A percentile compares a stretch with the other conserved stretches of the same genome.
These are phyloP conservation scores for Palythoa grandiflora DNA, from an alignment of 92 coral and sea anemone genomes.

Conservation along the genomic window DNA sequence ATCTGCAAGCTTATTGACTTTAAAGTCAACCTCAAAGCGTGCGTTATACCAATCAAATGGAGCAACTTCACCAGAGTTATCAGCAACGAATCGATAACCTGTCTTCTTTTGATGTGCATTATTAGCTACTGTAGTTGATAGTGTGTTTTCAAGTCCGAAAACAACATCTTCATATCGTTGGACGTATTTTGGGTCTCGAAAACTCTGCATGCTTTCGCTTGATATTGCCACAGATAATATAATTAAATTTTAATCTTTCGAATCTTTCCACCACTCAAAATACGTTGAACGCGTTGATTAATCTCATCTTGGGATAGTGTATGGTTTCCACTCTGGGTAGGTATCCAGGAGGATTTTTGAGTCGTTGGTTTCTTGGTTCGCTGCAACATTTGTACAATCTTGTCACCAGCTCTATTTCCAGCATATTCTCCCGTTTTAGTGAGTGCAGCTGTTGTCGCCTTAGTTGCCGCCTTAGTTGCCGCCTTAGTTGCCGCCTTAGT, in stretches of 20 bases:
- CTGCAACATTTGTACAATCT: conserved; percentile 18
- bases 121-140: not conserved
- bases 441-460: not conserved
- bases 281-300: not conserved
- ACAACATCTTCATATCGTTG: conserved; percentile 45
- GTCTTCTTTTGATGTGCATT: conserved; percentile 1
- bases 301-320: not conserved
- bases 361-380: not conserved
- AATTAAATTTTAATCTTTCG: too few relatives aligned
- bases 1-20: not conserved
- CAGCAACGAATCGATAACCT: conserved; percentile 11
- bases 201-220: conserved; percentile 1
- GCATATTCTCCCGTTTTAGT: not conserved
- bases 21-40: conserved; percentile 2
- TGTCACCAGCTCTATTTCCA: conserved; percentile 18
- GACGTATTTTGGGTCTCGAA: conserved; percentile 16
- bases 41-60: conserved; percentile 50
- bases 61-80: conserved; percentile 22
- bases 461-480: not conserved
- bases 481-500: too few relatives aligned
- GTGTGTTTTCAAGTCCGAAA: conserved; percentile 29
- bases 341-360: not conserved
- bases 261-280: not conserved
- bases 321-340: too few relatives aligned
- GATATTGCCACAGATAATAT: too few relatives aligned